These are phyloP conservation scores for Conchocele bisecta DNA, from an alignment of 2,888 invertebrate species.

Conservation along the genomic window DNA sequence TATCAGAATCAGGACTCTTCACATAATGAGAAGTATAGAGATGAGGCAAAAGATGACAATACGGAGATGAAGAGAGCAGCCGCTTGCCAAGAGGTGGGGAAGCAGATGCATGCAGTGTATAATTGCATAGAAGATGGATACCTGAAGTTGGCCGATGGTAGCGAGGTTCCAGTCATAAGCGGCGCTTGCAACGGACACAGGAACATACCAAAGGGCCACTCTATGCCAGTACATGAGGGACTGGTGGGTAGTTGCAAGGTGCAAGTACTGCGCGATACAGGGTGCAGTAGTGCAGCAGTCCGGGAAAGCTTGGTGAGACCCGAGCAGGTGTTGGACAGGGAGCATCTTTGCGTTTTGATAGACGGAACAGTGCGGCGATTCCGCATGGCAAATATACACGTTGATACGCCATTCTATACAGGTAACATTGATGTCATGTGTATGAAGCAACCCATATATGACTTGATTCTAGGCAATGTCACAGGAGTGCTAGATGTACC, in stretches of 20 bases:
- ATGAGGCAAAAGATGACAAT: no score
- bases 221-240: constrained; percentile 8
- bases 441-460: constrained; percentile 22
- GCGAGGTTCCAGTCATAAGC: background rate
- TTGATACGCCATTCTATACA: constrained; percentile 34
- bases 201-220: background rate
- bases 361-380: constrained; percentile 8
- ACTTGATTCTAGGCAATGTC: constrained; percentile 20
- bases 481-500: background rate
- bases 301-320: constrained; percentile 5
- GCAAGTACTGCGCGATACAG: constrained; percentile 16
- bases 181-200: background rate
- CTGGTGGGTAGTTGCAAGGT: constrained; percentile 11
- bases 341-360: constrained; percentile 11
- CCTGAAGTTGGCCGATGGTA: background rate
- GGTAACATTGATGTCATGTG: constrained; percentile 35
- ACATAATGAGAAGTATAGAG: no score
- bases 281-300: constrained; percentile 14
- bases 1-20: no score
- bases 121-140: background rate
- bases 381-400: constrained; percentile 10
- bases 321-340: constrained; percentile 11
- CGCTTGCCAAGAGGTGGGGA: no score
- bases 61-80: no score
- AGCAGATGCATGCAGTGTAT: no score